Evolutionary conservation across 1,140 invertebrate genomes (phyloP).

Genomic region (Lanistes nyassanus): DNA sequence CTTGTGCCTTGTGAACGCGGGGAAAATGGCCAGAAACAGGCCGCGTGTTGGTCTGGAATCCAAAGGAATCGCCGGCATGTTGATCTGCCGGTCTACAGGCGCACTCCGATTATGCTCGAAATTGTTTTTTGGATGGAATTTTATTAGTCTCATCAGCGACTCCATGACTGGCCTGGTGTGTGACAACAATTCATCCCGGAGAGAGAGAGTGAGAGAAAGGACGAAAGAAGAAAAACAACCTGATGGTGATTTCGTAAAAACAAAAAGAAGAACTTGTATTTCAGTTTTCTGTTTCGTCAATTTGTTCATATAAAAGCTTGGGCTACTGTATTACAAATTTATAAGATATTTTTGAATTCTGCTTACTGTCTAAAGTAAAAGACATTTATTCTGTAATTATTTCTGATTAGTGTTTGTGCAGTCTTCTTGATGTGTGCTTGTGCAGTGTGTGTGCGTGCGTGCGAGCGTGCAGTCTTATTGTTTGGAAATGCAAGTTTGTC

Average conservation of each 20-base stretch:
- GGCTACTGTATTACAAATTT: too few species aligned
- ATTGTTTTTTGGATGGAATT: too few species aligned
- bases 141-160: too few species aligned
- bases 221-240: background rate
- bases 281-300: background rate
- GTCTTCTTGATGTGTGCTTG: background rate
- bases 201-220: too few species aligned
- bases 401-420: conserved; percentile 1
- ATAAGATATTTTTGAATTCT: too few species aligned
- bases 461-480: background rate
- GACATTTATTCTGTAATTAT: background rate
- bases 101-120: too few species aligned
- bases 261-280: background rate
- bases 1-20: background rate
- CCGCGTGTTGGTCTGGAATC: background rate
- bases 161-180: too few species aligned
- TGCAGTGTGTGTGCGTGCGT: conserved; percentile 9
- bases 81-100: background rate
- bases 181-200: too few species aligned
- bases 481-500: too few species aligned
- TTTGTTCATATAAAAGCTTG: too few species aligned
- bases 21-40: background rate
- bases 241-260: background rate
- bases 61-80: background rate
- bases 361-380: background rate